Evolutionary conservation across 2,113 vertebrate species (phyloP).

Genomic region (Pan troglodytes): NHGRI_mPanTro3-v2.1_pri NC_072404.2:26984501-26985000

Average conservation of each 20-base stretch:
- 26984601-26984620: slow-evolving; percentile 24
- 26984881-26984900: slow-evolving; percentile 42
- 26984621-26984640: not conserved
- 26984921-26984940: slow-evolving; percentile 33
- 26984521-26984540: not conserved
- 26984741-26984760: not conserved
- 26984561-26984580: not conserved
- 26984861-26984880: not conserved
- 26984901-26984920: slow-evolving; percentile 5
- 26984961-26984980: slow-evolving; percentile 70
- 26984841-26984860: slow-evolving; percentile 38
- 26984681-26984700: not conserved
- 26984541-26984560: not conserved
- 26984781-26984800: not conserved
- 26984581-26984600: not conserved
- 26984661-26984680: slow-evolving; percentile 9
- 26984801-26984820: not conserved
- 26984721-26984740: not conserved
- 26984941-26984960: slow-evolving; percentile 67
- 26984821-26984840: not conserved
- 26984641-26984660: not conserved
- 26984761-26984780: not conserved
- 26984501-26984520: not conserved
- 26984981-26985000: slow-evolving; percentile 58
- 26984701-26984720: not conserved